Conservation (phyloP, 2,113 vertebrate species). For the Cervus canadensis region DNA sequence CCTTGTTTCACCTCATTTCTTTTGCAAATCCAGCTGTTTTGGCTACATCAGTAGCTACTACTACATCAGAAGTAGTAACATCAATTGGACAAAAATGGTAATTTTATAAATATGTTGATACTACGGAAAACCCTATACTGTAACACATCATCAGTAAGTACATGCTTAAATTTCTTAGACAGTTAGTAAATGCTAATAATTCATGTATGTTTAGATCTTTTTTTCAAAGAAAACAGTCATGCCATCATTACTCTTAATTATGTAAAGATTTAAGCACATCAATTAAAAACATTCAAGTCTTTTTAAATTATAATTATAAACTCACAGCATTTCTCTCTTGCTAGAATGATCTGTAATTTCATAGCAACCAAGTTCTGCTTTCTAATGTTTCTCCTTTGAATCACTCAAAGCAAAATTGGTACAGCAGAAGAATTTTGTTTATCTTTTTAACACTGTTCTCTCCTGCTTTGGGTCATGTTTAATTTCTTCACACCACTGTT, state of each 20-base stretch:
- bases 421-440: neutral
- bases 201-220: neutral
- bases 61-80: neutral
- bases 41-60: neutral
- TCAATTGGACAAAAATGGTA: neutral
- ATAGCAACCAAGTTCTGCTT: neutral
- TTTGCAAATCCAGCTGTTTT: neutral
- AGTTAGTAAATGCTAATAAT: neutral
- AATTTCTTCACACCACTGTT: slow-evolving; percentile 42
- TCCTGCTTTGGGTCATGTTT: neutral
- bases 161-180: neutral
- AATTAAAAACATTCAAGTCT: neutral
- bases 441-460: neutral
- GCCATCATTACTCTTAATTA: neutral
- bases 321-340: neutral
- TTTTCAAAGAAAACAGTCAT: neutral
- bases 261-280: neutral
- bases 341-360: neutral
- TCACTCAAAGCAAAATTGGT: neutral
- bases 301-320: neutral
- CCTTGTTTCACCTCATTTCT: neutral
- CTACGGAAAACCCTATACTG: neutral
- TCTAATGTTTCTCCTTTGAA: neutral
- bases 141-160: neutral
- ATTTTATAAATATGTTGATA: neutral